Evolutionary conservation across 2,113 vertebrate species (phyloP).

Genomic region (Oceanodroma tethys): DNA sequence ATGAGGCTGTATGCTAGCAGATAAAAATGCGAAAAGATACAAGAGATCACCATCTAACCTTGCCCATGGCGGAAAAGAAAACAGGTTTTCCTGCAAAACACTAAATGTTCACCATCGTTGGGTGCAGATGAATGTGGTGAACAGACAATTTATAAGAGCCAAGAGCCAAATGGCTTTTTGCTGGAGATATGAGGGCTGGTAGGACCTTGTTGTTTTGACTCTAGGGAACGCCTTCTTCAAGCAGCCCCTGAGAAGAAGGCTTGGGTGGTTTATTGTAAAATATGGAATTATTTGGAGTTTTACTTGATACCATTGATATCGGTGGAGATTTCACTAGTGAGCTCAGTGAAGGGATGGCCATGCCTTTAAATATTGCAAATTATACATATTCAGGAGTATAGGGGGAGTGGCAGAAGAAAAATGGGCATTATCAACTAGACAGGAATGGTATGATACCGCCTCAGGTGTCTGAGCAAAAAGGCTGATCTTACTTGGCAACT

Average conservation of each 20-base stretch:
- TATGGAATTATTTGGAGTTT: neutral
- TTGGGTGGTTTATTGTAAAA: neutral
- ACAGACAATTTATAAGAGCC: neutral
- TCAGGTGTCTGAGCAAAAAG: neutral
- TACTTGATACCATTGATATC: neutral
- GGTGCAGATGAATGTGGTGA: neutral
- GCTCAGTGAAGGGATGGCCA: neutral
- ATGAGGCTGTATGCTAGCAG: neutral
- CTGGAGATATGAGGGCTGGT: neutral
- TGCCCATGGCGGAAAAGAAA: neutral
- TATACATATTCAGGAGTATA: neutral
- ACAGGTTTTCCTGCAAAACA: neutral
- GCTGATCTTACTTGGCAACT: neutral
- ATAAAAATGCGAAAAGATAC: neutral
- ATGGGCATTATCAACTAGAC: neutral
- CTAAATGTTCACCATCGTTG: neutral
- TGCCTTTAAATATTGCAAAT: neutral
- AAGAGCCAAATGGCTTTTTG: neutral
- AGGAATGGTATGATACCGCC: accelerated
- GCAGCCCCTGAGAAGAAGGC: neutral
- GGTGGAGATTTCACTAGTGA: neutral
- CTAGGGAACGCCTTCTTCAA: neutral
- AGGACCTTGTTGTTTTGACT: neutral
- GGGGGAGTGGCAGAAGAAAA: neutral
- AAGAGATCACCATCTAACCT: neutral